Percentiles rank a stretch among this genome's conserved stretches.
These are phyloP conservation scores for Cheirogaleus major DNA, from an alignment of 2,797 vertebrate genomes.

Conservation along the genomic window DNA sequence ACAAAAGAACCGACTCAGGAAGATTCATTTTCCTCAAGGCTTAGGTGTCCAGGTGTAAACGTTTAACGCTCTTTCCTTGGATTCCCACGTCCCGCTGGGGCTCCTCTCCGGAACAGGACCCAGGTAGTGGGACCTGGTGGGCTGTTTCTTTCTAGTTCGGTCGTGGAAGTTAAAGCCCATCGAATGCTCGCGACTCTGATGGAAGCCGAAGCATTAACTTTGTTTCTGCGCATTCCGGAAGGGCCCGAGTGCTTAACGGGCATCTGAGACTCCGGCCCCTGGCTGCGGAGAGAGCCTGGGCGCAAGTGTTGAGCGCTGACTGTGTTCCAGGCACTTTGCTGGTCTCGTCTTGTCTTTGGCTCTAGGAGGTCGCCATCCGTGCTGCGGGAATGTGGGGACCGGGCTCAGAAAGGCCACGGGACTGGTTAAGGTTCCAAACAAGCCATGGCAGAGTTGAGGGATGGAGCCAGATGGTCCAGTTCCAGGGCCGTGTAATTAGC, in stretches of 20 bases:
- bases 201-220: slow-evolving; percentile 53
- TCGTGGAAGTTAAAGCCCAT: slow-evolving; percentile 5
- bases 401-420: background rate
- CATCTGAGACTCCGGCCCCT: background rate
- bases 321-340: fast-evolving
- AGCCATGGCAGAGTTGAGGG: background rate
- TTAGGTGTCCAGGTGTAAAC: too few species aligned
- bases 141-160: background rate
- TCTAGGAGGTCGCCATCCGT: background rate
- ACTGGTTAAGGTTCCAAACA: background rate
- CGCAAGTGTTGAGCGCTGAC: fast-evolving
- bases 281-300: fast-evolving
- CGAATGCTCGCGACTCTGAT: background rate
- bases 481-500: fast-evolving
- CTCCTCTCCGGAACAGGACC: background rate
- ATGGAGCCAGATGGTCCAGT: background rate
- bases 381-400: background rate
- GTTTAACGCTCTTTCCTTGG: background rate
- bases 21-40: background rate
- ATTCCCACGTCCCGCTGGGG: fast-evolving
- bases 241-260: slow-evolving; percentile 33
- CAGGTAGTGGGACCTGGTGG: background rate
- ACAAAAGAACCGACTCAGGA: fast-evolving
- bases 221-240: slow-evolving; percentile 60
- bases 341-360: fast-evolving